These are phyloP conservation scores for Oxygymnocypris stewartii DNA, from an alignment of 2,113 vertebrate species.

Conservation along the genomic window DNA sequence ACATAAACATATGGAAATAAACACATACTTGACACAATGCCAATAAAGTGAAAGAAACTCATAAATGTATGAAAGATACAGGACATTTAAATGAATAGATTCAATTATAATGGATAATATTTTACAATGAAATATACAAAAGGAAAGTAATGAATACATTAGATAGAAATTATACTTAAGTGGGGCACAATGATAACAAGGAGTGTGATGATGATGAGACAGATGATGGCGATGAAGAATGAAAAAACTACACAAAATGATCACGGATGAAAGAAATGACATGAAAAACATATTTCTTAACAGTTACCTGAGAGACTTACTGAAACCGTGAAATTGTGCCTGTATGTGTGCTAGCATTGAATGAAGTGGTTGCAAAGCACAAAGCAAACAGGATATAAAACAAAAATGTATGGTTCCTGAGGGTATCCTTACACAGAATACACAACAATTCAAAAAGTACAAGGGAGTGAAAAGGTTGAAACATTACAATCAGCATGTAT, in stretches of 20 bases:
- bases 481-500: background rate
- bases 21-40: slow-evolving; percentile 3
- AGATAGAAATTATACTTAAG: background rate
- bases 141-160: slow-evolving; percentile 34
- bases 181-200: slow-evolving; percentile 20
- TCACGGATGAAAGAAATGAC: slow-evolving; percentile 24
- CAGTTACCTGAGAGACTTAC: slow-evolving; percentile 1
- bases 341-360: background rate
- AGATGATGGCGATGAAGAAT: background rate
- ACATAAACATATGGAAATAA: background rate
- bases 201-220: background rate
- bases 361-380: slow-evolving; percentile 6
- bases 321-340: background rate
- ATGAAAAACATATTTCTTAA: slow-evolving; percentile 8
- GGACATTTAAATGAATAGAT: background rate
- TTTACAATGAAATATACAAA: slow-evolving; percentile 48
- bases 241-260: background rate
- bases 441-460: background rate
- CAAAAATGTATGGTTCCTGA: background rate
- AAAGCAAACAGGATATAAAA: background rate
- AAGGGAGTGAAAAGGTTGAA: background rate
- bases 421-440: background rate
- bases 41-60: slow-evolving; percentile 33
- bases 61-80: slow-evolving; percentile 40
- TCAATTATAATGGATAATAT: background rate